Evolutionary conservation across 2,888 invertebrate species (phyloP), one percentile per base, ranked within the genome.

Genomic region (Oscheius sp.): DNA sequence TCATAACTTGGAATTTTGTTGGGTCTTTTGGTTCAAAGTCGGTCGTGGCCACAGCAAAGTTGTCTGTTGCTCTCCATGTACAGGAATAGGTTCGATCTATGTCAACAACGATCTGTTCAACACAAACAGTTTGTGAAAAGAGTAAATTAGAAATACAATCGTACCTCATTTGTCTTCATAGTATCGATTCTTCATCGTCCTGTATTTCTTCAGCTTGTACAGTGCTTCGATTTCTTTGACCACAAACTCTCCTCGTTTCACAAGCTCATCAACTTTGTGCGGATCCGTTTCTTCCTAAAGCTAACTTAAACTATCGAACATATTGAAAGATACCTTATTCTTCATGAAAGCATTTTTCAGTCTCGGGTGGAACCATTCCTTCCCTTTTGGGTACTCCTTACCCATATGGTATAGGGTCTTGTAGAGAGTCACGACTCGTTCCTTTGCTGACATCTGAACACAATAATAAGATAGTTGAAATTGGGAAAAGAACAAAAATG

Each of bases 201-300:
- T 92, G 89, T 99, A 99, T 90, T 98, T 99, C 88, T 94, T 94
- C 42, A 99, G 90, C 92, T 94, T 95, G 90, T 98, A 98, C 29
- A 86, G 79, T 5, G 86, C 83, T 60, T 87, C 85, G 37, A 87
- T 68, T 57, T 85, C 84, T 72, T 85, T 85, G 47, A 83, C 77
- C 5, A 86, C 85, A 73, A 82, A 85, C 21, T 86, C 81, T 35
- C 85, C 87, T 33, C 85, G 78, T 29, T 77, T 72, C 35, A 82
- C 72, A 11, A 82, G 75, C 48, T 79, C 71, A n/a, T 80, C 79
- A 21, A 82, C 70, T 59, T 82, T 72, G 13, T 74, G 9, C 32
- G 78, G 74, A 32, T 82, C 80, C 9, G 42, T 71, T 9, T 74
- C 79, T 11, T 77, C 72, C 78, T 79, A 60, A 66, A 76, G 62